Percentiles rank a stretch among this genome's conserved stretches.
Conservation (phyloP, 2,797 vertebrate species). For the Onychomys leucogaster region DNA sequence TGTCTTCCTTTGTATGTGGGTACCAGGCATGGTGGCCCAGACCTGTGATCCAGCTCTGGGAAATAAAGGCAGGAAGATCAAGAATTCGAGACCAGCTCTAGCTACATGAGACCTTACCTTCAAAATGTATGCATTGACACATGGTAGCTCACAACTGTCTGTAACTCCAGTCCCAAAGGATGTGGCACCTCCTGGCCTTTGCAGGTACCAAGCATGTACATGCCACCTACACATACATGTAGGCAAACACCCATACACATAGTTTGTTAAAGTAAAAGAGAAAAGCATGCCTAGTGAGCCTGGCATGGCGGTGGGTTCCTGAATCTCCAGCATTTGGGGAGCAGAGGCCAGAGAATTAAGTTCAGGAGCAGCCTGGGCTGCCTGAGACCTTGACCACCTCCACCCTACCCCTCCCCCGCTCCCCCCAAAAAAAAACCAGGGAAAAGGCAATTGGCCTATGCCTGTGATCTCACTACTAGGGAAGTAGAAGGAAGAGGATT, state of each 20-base stretch:
- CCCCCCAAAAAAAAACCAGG: not conserved
- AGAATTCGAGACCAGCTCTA: not conserved
- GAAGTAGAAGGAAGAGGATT: not conserved
- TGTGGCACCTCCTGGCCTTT: no score
- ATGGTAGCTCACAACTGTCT: not conserved
- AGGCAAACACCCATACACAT: no score
- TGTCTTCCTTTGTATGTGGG: not conserved
- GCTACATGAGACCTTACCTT: not conserved
- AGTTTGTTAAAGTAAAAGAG: not conserved
- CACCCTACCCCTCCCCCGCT: no score
- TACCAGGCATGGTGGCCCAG: not conserved
- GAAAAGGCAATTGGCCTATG: not conserved
- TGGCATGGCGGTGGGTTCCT: not conserved
- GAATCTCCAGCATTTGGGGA: not conserved
- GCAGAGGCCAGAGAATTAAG: not conserved
- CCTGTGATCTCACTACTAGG: not conserved
- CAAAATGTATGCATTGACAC: not conserved
- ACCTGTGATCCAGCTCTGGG: not conserved
- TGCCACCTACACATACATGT: no score
- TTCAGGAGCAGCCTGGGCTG: not conserved
- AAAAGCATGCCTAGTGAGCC: not conserved
- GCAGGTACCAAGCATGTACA: no score
- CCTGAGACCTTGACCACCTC: not conserved
- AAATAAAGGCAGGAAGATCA: not conserved
- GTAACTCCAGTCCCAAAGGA: no score